phyloP scores from a whole-genome alignment of 2,888 invertebrate genomes.

The Drosophila ustulata region DNA sequence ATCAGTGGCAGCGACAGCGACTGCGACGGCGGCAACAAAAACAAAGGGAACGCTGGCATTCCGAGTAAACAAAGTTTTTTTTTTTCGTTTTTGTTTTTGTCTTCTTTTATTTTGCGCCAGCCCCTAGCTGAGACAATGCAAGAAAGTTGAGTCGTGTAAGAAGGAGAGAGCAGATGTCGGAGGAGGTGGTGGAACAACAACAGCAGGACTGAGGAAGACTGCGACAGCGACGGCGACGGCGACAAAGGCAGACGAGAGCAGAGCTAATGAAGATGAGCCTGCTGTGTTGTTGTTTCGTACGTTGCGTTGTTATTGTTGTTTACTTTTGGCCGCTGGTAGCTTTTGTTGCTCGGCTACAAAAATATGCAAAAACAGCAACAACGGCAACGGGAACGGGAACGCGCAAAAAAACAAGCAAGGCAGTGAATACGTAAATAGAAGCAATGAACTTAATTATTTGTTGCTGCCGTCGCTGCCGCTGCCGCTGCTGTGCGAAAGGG shows the following conservation, averaged over 20 bases:
- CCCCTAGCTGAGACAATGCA: conserved; percentile 75
- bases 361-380: conserved; percentile 54
- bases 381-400: conserved; percentile 23
- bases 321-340: conserved; percentile 65
- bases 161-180: conserved; percentile 18
- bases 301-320: conserved; percentile 60
- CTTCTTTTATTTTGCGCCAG: conserved; percentile 31
- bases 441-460: conserved; percentile 83
- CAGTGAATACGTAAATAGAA: conserved; percentile 77
- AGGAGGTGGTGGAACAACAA: background rate
- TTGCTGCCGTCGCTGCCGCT: conserved; percentile 73
- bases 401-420: conserved; percentile 53
- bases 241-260: conserved; percentile 57
- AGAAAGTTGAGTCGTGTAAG: conserved; percentile 66
- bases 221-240: background rate
- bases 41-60: conserved; percentile 72
- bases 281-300: conserved; percentile 64
- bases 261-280: conserved; percentile 80
- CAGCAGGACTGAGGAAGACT: conserved; percentile 8
- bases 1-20: conserved; percentile 59
- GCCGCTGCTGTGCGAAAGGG: conserved; percentile 51
- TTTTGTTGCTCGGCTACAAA: conserved; percentile 75
- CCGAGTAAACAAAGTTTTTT: conserved; percentile 79
- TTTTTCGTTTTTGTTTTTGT: conserved; percentile 5
- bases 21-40: conserved; percentile 53